Conservation (phyloP, 2,113 vertebrate species). For the Chrysochloris asiatica region DNA sequence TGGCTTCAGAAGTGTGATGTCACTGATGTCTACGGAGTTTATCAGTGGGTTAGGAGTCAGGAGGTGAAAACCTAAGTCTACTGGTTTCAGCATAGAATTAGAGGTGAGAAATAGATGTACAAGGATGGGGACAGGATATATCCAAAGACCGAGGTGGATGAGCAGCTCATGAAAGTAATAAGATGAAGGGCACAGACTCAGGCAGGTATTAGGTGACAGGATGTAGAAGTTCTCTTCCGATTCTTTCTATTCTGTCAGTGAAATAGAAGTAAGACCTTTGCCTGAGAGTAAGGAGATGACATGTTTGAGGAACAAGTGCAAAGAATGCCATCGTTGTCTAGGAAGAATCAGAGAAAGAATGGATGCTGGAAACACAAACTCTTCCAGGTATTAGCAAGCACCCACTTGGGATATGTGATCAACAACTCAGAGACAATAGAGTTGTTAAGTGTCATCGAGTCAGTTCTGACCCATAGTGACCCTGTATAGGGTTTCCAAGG, state of each 20-base stretch:
- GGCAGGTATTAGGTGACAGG: no score
- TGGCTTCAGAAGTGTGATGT: not conserved
- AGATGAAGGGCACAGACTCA: not conserved
- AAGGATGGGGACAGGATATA: not conserved
- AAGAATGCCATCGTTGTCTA: not conserved
- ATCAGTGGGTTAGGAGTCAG: fast-evolving
- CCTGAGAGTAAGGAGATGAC: not conserved
- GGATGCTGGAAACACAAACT: not conserved
- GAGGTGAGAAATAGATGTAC: no score
- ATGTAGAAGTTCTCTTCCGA: not conserved
- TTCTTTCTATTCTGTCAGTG: not conserved
- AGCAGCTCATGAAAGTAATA: not conserved
- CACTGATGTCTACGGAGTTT: no score
- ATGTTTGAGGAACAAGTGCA: not conserved
- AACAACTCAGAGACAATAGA: not conserved
- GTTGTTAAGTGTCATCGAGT: no score
- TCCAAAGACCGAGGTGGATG: fast-evolving
- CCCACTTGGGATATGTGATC: not conserved
- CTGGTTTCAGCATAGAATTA: not conserved
- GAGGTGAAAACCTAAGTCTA: fast-evolving
- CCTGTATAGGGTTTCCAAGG: no score
- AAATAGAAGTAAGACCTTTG: not conserved
- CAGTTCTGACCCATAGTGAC: no score
- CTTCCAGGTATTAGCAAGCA: no score
- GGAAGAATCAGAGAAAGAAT: not conserved